phyloP scores from a whole-genome alignment of 2,113 vertebrate genomes.

The Propithecus coquereli region DNA sequence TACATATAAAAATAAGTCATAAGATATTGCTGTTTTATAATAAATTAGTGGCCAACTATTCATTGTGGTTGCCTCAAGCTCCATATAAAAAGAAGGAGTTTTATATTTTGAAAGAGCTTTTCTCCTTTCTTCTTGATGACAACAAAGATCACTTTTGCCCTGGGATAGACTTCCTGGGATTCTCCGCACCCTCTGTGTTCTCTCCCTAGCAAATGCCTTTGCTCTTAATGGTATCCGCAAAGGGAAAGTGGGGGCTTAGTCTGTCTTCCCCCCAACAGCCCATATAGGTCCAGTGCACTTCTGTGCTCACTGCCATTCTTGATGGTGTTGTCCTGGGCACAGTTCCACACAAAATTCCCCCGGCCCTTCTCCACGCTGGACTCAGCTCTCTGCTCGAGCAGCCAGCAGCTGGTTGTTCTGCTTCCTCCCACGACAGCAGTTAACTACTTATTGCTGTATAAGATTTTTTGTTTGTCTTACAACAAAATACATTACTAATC shows the following conservation, averaged over 20 bases:
- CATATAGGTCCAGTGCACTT: slow-evolving; percentile 84
- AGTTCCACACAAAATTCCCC: slow-evolving; percentile 86
- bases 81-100: neutral
- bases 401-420: neutral
- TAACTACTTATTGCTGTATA: neutral
- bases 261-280: slow-evolving; percentile 85
- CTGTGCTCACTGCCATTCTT: slow-evolving; percentile 84
- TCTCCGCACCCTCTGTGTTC: slow-evolving; percentile 82
- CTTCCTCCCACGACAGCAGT: neutral
- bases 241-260: slow-evolving; percentile 80
- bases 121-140: slow-evolving; percentile 84
- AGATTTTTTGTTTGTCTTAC: neutral
- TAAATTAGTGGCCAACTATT: slow-evolving; percentile 79
- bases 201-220: slow-evolving; percentile 85
- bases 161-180: slow-evolving; percentile 87
- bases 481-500: neutral
- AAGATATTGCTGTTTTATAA: slow-evolving; percentile 70
- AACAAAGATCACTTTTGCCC: slow-evolving; percentile 87
- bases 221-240: slow-evolving; percentile 84
- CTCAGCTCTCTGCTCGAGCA: neutral
- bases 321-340: slow-evolving; percentile 83
- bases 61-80: slow-evolving; percentile 67
- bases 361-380: slow-evolving; percentile 83
- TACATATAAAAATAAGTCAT: slow-evolving; percentile 77
- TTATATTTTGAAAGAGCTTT: slow-evolving; percentile 84